Evolutionary conservation across 2,797 vertebrate species (phyloP), one percentile per base, ranked within the genome.

Genomic region (Manis crassicaudata): DNA sequence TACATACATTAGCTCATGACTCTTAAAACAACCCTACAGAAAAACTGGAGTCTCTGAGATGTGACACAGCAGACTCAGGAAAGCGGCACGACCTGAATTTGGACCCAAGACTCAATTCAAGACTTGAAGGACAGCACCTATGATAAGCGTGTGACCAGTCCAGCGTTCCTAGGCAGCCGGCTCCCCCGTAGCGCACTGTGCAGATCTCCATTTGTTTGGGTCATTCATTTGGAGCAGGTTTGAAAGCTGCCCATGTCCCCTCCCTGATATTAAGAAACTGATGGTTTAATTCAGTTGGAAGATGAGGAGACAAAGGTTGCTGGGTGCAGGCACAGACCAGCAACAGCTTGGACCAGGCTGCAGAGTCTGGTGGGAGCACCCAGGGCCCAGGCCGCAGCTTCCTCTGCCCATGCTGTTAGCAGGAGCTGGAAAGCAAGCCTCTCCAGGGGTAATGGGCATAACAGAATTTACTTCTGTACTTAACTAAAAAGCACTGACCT

Each of bases 331-430:
- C 13, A 27, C 54, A 60, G 67, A 32, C 32, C 2, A 7, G 35
- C 0, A 8, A 20, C 5, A 35, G 52, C 35, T 2, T 29, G 75
- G 27, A 35, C 7, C 0, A 13, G 54, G 40, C 40, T 52, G 4
- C 0, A 0, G 58, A 40, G 52, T 58, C 50, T 7, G 8, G 14
- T 2, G 1, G 17, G 56, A 7, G 58, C 23, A 11, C 0, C 6
- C 75, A 58, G 7, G 4, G 14, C 27, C 7, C n/a, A 0, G 2
- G 27, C 12, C 3, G 2, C n/a, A 21, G 14, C 18, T 32, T 62
- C 21, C 43, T 82, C 40, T 40, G 62, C 62, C 56, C 27, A 7
- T 43, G 35, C 43, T 1, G 1, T 32, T 67, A 60, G 50, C 25
- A 25, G 54, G 32, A n/a, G n/a, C 40, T 6, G 10, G 35, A 80